Base-by-base conservation (phyloP, 1,140 invertebrate genomes). In the Argopecten irradians region DNA sequence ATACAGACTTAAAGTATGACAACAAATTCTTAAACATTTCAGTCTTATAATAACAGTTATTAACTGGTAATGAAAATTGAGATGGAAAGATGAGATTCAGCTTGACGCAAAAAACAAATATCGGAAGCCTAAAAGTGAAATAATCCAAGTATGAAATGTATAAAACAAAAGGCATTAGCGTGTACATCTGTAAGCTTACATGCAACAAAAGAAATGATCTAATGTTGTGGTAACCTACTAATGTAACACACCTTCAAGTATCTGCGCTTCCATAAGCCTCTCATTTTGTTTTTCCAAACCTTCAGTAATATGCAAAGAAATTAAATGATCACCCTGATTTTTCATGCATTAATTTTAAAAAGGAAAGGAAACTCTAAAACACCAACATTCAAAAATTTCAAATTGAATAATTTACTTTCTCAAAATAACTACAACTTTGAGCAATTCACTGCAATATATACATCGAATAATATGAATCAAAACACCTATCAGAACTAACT, bases 271-370 rank as follows among this genome's bases (percentile, higher is more conserved):
- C 55, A 71, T 71, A 71, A 71, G n/a, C 55, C 55, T 71, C 55
- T 71, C 55, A 71, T 71, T 71, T 71, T 71, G 55, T 71, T 71
- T 71, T 71, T 71, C 55, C 55, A 71, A 71, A 71, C 55, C 55
- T 71, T 71, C 13, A 71, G 55, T 16, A 71, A 71, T 71, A 71
- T n/a, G 55, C 55, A 71, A 71, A 71, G 55, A 71, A 71, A 71
- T 71, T 16, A 1, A 71, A 28, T 71, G 22, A 71, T 71, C 55
- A 71, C 55, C 55, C 55, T 71, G n/a, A n/a, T 71, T 71, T 71
- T 46, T 11, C 22, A 71, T 71, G 55, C 22, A 71, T 28, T 3
- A 5, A 28, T 28, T 71, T n/a, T 5, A 28, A 71, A 71, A 71
- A n/a, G 22, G 8, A 71, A 71, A 71, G 2, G 22, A 28, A 39